phyloP scores from a whole-genome alignment of 1,140 invertebrate genomes.

The Drosophila tropicalis region DNA sequence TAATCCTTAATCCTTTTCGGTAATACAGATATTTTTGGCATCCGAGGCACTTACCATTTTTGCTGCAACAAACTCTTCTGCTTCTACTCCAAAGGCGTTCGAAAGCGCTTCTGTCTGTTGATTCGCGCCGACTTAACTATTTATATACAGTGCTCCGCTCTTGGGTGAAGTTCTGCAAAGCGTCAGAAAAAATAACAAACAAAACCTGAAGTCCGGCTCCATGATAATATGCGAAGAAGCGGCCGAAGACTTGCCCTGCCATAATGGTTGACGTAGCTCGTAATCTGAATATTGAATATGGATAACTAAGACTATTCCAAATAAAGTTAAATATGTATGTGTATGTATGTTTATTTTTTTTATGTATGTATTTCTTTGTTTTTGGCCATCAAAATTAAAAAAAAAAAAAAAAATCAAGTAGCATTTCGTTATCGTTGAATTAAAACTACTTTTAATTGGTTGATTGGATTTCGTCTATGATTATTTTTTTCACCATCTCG shows the following conservation, averaged over 20 bases:
- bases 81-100: slow-evolving; percentile 17
- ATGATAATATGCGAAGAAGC: not conserved
- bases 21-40: not conserved
- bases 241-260: slow-evolving; percentile 24
- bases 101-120: slow-evolving; percentile 2
- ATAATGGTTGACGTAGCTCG: slow-evolving; percentile 9
- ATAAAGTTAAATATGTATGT: not conserved
- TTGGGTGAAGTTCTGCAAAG: slow-evolving; percentile 32
- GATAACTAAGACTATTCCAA: slow-evolving; percentile 3
- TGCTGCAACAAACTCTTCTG: slow-evolving; percentile 66
- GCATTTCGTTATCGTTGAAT: slow-evolving; percentile 25
- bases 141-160: slow-evolving; percentile 13
- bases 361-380: slow-evolving; percentile 22
- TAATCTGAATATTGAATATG: slow-evolving; percentile 47
- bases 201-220: slow-evolving; percentile 37
- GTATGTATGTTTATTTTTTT: not conserved
- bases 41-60: slow-evolving; percentile 52
- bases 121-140: not conserved
- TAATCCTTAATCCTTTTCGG: slow-evolving; percentile 25
- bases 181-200: slow-evolving; percentile 19
- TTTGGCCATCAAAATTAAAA: slow-evolving; percentile 40
- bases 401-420: slow-evolving; percentile 24
- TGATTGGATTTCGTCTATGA: slow-evolving; percentile 23
- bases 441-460: slow-evolving; percentile 32
- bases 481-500: not conserved